Conservation (phyloP, 1,140 invertebrate species). For the Chrysopa pallens region DNA sequence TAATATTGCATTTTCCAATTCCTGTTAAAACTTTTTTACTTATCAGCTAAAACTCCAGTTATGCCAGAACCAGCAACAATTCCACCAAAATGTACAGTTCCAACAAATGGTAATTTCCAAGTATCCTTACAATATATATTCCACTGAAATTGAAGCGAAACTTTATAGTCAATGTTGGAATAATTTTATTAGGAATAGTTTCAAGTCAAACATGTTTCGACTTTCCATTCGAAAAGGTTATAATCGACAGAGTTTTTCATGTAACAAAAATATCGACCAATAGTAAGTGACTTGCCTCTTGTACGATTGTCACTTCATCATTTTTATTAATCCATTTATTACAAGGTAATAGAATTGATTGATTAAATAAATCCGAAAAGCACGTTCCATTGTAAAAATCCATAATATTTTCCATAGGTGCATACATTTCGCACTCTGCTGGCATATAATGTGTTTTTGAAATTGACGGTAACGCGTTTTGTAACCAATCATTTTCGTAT, state of each 20-base stretch:
- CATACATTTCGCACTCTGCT: conserved; percentile 14
- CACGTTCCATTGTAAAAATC: too few relatives aligned
- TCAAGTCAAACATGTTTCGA: too few relatives aligned
- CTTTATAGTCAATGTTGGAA: too few relatives aligned
- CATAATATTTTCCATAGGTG: too few relatives aligned
- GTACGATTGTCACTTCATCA: conserved; percentile 31
- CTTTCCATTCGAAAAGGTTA: too few relatives aligned
- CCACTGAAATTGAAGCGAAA: conserved; percentile 27
- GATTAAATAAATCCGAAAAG: too few relatives aligned
- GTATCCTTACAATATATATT: conserved; percentile 32
- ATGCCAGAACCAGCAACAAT: conserved; percentile 34
- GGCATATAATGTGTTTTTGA: conserved; percentile 8
- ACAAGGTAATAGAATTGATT: conserved; percentile 22
- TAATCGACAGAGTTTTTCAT: too few relatives aligned
- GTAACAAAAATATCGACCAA: too few relatives aligned
- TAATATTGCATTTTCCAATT: too few relatives aligned
- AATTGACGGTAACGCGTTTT: conserved; percentile 23
- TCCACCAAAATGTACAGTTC: conserved; percentile 38
- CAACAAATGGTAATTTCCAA: conserved; percentile 42
- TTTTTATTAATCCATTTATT: conserved; percentile 27
- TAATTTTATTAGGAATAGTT: too few relatives aligned
- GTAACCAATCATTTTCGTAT: conserved; percentile 24
- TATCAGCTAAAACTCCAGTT: conserved; percentile 36
- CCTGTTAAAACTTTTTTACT: too few relatives aligned
- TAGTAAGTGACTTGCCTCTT: conserved; percentile 22